These are phyloP conservation scores for Tetramorium alpestre DNA, from an alignment of 1,140 invertebrate species.

Conservation along the genomic window DNA sequence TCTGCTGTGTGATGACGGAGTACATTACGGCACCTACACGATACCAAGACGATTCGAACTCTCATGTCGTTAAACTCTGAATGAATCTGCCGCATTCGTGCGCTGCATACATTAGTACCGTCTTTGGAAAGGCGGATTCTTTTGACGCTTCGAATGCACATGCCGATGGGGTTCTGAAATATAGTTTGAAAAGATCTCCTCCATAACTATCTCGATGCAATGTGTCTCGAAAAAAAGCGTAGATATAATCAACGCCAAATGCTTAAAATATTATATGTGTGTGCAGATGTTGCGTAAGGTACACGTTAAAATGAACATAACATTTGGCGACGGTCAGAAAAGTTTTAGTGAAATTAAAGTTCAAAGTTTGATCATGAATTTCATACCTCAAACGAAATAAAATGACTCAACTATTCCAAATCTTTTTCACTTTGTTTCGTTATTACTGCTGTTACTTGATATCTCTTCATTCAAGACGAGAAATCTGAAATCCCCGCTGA, in stretches of 20 bases:
- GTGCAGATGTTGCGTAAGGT: background rate
- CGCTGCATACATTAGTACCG: background rate
- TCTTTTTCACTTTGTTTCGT: background rate
- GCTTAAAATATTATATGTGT: background rate
- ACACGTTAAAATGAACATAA: background rate
- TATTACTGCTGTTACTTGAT: background rate
- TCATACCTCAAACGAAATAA: background rate
- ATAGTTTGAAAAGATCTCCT: background rate
- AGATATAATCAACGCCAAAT: background rate
- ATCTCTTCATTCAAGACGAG: background rate
- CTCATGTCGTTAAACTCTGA: constrained; percentile 55
- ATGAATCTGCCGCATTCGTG: constrained; percentile 32
- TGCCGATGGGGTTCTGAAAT: background rate
- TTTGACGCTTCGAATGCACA: constrained; percentile 2
- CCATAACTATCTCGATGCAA: background rate
- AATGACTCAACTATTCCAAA: background rate
- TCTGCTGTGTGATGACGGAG: background rate
- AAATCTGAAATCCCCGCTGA: background rate
- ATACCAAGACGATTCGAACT: constrained; percentile 5
- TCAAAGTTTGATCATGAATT: background rate
- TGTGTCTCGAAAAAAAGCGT: background rate
- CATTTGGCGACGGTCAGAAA: background rate
- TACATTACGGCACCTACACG: background rate
- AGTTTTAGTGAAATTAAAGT: background rate
- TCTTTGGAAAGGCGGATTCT: background rate